A percentile compares a stretch with the other conserved stretches of the same genome.
These are phyloP conservation scores for Leucoraja ocellata DNA, from an alignment of 2,797 vertebrate species.

Conservation along the genomic window DNA sequence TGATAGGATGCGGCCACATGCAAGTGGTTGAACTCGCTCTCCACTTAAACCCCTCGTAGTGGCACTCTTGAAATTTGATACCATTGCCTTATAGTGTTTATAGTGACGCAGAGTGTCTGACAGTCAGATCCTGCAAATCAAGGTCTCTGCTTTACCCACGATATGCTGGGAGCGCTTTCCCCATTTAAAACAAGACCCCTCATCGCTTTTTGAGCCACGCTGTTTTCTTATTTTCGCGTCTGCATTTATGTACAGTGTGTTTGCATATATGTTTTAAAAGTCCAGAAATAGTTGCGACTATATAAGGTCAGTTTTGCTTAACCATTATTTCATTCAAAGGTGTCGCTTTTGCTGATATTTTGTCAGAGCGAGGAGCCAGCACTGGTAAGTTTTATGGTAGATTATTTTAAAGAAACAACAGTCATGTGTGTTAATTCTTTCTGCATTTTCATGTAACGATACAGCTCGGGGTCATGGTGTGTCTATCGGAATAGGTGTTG, in stretches of 20 bases:
- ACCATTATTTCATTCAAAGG: conserved; percentile 30
- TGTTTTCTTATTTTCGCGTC: not conserved
- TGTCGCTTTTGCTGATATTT: conserved; percentile 21
- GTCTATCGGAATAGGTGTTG: not conserved
- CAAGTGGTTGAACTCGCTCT: conserved; percentile 54
- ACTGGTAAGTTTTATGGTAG: conserved; percentile 7
- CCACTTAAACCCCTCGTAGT: conserved; percentile 63
- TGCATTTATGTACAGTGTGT: not conserved
- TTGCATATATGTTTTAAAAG: not conserved
- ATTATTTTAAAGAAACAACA: not conserved
- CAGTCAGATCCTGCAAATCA: conserved; percentile 32
- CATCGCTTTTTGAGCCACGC: not conserved
- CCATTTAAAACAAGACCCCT: conserved; percentile 3
- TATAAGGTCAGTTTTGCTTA: not conserved
- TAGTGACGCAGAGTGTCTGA: conserved; percentile 6
- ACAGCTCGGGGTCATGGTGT: not conserved
- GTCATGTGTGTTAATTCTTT: not conserved
- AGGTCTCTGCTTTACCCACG: conserved; percentile 14
- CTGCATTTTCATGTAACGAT: conserved; percentile 13
- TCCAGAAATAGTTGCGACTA: not conserved
- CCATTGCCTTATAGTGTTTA: conserved; percentile 67
- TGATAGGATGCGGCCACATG: conserved; percentile 23
- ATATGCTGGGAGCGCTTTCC: not conserved
- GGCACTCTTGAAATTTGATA: conserved; percentile 75
- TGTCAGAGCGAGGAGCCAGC: conserved; percentile 5